Evolutionary conservation across 2,113 vertebrate species (phyloP).

Genomic region (Acanthochromis polyacanthus): DNA sequence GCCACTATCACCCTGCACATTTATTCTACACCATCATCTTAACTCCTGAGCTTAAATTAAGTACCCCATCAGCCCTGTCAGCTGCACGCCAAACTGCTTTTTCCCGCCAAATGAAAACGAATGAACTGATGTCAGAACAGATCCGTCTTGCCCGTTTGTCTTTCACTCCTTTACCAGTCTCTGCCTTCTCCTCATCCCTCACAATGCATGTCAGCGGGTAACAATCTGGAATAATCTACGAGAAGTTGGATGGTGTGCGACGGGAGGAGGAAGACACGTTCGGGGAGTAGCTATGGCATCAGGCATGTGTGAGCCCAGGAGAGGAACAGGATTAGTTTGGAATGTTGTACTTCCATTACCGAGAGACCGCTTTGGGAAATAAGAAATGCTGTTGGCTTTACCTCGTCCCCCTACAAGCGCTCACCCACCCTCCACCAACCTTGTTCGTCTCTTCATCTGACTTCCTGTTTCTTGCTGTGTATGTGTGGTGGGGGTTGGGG

Average conservation of each 20-base stretch:
- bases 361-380: conserved; percentile 63
- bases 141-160: neutral
- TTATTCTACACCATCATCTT: conserved; percentile 14
- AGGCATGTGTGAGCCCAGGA: conserved; percentile 49
- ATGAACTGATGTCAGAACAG: conserved; percentile 27
- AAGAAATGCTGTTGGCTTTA: conserved; percentile 61
- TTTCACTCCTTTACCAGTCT: neutral
- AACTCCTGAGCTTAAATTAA: conserved; percentile 21
- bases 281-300: conserved; percentile 20
- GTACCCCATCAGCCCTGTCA: conserved; percentile 13
- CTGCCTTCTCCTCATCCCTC: conserved; percentile 5
- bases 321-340: conserved; percentile 62
- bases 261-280: conserved; percentile 23
- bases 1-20: neutral
- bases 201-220: conserved; percentile 22
- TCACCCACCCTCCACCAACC: conserved; percentile 25
- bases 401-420: conserved; percentile 36
- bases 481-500: conserved; percentile 35
- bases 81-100: conserved; percentile 14
- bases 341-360: conserved; percentile 73
- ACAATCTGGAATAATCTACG: conserved; percentile 20
- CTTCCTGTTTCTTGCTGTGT: conserved; percentile 25
- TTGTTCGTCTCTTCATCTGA: conserved; percentile 56
- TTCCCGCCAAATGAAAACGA: conserved; percentile 28
- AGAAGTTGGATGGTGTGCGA: conserved; percentile 29